Base-by-base conservation (phyloP, 2,797 vertebrate species). In the Trematomus bernacchii region DNA sequence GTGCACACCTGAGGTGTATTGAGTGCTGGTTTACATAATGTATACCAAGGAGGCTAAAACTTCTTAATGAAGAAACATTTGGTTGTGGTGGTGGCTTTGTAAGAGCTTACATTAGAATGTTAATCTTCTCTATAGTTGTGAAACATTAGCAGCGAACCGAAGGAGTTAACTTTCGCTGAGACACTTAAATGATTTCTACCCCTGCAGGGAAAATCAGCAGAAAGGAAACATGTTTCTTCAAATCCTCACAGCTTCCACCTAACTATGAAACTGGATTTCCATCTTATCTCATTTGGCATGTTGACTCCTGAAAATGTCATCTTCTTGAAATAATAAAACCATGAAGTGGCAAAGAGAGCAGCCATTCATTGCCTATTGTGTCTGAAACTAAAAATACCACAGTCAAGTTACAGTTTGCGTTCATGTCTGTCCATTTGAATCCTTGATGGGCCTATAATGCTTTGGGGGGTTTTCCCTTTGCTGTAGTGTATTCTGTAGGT, bases 1-100 rank as follows among this genome's bases (percentile, higher is more conserved):
- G 81, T 87, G 77, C 75, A 76, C 85, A 88, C 82, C 87, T 88
- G 85, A 90, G 89, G 89, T 82, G 79, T 73, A 83, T 66, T 51
- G 79, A 88, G 70, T 73, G 77, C 76, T 66, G 66, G 71, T 86
- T 88, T 85, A 86, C 81, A 80, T 84, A 80, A 79, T 85, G 63
- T 77, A 74, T 76, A 79, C 76, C 57, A 44, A 71, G 47, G 67
- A 89, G 71, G 76, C 52, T 89, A 71, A 79, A 82, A 70, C 76
- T 69, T 84, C 50, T 47, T 90, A 82, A 89, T 82, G 86, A 84
- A 76, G 79, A 85, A 80, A 85, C 85, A 84, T 85, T 68, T 76
- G 69, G 79, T 82, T 75, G 66, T 68, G 50, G 53, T 5, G 58
- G 53, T 67, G 51, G 12, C 52, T 51, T 65, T 69, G 77, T n/a